These are phyloP conservation scores for Plotosus lineatus DNA, from an alignment of 2,113 vertebrate species.

Conservation along the genomic window DNA sequence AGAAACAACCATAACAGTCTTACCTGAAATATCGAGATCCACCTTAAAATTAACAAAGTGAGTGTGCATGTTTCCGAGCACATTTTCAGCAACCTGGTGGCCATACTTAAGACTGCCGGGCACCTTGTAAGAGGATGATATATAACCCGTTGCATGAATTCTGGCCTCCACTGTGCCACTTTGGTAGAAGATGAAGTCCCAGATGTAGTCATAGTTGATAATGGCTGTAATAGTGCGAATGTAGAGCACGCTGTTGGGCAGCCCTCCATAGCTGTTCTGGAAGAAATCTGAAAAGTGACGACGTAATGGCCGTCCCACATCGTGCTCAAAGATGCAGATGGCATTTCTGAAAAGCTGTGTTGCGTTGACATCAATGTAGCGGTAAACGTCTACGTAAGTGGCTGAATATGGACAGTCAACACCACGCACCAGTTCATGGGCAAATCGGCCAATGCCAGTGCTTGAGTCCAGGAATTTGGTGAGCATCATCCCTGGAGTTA, in stretches of 20 bases:
- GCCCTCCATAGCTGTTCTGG: conserved; percentile 76
- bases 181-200: conserved; percentile 88
- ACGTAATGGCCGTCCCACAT: conserved; percentile 78
- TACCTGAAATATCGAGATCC: conserved; percentile 86
- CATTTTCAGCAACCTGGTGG: conserved; percentile 77
- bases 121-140: conserved; percentile 74
- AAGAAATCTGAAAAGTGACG: conserved; percentile 82
- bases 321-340: conserved; percentile 89
- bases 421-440: conserved; percentile 79
- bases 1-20: too few relatives aligned
- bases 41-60: conserved; percentile 87
- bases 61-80: conserved; percentile 83
- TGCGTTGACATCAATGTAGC: conserved; percentile 66
- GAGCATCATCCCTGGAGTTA: conserved; percentile 77
- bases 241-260: conserved; percentile 81
- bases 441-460: conserved; percentile 80
- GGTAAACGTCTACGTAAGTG: conserved; percentile 72
- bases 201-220: conserved; percentile 84
- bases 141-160: conserved; percentile 84
- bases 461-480: conserved; percentile 85
- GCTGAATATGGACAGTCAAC: conserved; percentile 83
- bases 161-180: conserved; percentile 83
- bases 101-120: conserved; percentile 69
- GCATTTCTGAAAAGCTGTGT: conserved; percentile 69
- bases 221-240: conserved; percentile 80